Conservation (phyloP, 2,113 vertebrate genomes). For the Poicephalus meyeri region DNA sequence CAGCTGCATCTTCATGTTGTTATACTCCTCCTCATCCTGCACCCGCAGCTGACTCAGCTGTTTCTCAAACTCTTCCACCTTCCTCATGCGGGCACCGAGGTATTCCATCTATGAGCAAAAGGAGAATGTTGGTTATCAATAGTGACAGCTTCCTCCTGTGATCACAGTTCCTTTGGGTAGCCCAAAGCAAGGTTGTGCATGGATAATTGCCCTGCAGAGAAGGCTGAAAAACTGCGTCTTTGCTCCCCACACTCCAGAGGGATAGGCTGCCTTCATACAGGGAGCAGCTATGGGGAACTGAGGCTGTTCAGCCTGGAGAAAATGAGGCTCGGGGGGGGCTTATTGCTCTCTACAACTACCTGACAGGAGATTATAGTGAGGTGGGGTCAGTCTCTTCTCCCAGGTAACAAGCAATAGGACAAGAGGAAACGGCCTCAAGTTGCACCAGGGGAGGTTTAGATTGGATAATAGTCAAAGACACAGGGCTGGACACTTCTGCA, state of each 20-base stretch:
- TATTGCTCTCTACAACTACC: background rate
- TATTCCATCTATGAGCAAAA: conserved; percentile 72
- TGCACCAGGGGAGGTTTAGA: background rate
- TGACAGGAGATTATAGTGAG: background rate
- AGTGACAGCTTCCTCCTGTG: background rate
- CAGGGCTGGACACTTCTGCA: too few species aligned
- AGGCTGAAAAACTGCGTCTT: background rate
- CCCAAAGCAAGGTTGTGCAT: background rate
- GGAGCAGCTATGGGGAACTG: background rate
- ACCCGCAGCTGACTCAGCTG: conserved; percentile 69
- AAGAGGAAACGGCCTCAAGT: background rate
- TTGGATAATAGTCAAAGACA: too few species aligned
- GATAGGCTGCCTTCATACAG: background rate
- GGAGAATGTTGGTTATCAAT: background rate
- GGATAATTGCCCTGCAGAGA: background rate
- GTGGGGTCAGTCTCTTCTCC: background rate
- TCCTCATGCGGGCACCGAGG: conserved; percentile 66
- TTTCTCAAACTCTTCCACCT: conserved; percentile 76
- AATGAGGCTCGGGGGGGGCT: background rate
- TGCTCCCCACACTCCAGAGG: background rate
- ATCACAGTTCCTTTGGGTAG: background rate
- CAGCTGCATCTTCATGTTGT: conserved; percentile 69
- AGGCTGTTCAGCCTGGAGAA: background rate
- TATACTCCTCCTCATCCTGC: conserved; percentile 73
- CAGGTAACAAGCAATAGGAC: background rate